Percentiles rank a stretch among this genome's conserved stretches.
Conservation (phyloP, 1,140 invertebrate genomes). For the Heliconius himera region DNA sequence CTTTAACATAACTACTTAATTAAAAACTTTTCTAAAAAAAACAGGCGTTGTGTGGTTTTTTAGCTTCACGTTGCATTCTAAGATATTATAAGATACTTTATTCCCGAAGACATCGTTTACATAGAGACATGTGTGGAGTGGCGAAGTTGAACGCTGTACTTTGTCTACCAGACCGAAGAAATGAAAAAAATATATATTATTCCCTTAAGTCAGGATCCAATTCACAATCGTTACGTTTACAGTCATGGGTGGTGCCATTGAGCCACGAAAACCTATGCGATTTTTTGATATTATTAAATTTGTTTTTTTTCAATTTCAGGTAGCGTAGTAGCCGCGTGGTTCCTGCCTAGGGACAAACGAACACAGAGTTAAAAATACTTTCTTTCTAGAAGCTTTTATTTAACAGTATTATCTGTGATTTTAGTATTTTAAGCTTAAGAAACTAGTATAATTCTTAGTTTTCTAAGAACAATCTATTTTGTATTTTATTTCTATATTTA, state of each 20-base stretch:
- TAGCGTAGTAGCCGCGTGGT: slow-evolving; percentile 61
- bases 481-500: not conserved
- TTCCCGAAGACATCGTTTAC: too few relatives aligned
- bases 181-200: too few relatives aligned
- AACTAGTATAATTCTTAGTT: not conserved
- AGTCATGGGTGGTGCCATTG: not conserved
- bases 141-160: too few relatives aligned
- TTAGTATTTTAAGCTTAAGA: slow-evolving; percentile 14
- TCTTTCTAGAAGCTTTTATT: not conserved
- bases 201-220: too few relatives aligned
- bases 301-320: slow-evolving; percentile 50
- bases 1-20: too few relatives aligned
- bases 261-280: not conserved
- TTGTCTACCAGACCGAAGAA: too few relatives aligned
- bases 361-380: slow-evolving; percentile 13
- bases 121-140: too few relatives aligned
- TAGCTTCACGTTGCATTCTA: too few relatives aligned
- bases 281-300: not conserved
- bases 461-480: not conserved
- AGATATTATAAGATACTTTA: too few relatives aligned
- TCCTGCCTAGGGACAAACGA: slow-evolving; percentile 58
- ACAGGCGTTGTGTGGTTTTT: too few relatives aligned
- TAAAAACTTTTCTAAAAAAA: too few relatives aligned
- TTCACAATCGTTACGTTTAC: too few relatives aligned
- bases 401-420: slow-evolving; percentile 30